Percentiles rank a stretch among this genome's conserved stretches.
Evolutionary conservation across 2,888 invertebrate species (phyloP).

Genomic region (Koerneria pararmatus): DNA sequence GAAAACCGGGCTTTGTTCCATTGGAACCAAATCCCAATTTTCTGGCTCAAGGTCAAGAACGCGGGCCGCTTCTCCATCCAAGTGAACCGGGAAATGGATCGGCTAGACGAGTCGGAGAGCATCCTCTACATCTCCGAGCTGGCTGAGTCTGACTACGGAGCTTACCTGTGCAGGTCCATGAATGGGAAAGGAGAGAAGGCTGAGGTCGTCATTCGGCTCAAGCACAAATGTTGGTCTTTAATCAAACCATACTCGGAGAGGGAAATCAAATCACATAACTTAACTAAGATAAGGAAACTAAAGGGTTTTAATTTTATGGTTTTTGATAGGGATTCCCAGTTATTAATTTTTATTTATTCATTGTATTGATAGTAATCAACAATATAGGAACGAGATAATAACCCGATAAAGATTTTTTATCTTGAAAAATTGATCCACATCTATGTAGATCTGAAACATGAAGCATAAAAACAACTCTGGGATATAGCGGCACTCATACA

Average conservation of each 20-base stretch:
- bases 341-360: background rate
- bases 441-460: too few relatives aligned
- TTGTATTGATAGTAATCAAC: background rate
- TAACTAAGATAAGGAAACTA: too few relatives aligned
- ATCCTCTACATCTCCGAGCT: conserved; percentile 21
- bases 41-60: conserved; percentile 12
- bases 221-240: conserved; percentile 33
- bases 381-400: too few relatives aligned
- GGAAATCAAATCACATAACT: too few relatives aligned
- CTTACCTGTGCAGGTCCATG: conserved; percentile 76
- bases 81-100: conserved; percentile 25
- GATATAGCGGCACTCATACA: too few relatives aligned
- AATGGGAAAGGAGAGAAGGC: conserved; percentile 72
- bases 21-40: too few relatives aligned
- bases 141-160: conserved; percentile 71
- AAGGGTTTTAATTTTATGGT: too few relatives aligned
- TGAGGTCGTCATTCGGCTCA: conserved; percentile 42
- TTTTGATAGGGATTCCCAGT: background rate
- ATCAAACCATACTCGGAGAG: too few relatives aligned
- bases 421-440: too few relatives aligned
- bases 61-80: conserved; percentile 35
- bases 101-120: conserved; percentile 46
- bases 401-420: too few relatives aligned
- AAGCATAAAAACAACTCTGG: too few relatives aligned
- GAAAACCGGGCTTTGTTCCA: too few relatives aligned